Conservation (phyloP, 2,113 vertebrate genomes). For the Rhea americana region DNA sequence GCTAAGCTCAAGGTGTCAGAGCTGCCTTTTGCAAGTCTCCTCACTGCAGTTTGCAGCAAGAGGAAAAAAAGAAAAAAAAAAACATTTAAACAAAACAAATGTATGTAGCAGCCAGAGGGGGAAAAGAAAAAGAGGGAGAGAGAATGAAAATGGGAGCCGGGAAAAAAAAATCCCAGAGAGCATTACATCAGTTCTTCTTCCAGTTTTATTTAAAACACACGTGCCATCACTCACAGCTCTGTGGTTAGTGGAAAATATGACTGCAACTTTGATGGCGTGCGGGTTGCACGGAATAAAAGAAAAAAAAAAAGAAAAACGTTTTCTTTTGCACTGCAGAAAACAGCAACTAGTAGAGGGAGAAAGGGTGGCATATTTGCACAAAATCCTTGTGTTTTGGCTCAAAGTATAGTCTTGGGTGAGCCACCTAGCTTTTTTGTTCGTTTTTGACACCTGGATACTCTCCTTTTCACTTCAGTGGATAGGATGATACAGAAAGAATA, state of each 20-base stretch:
- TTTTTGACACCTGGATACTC: neutral
- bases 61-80: neutral
- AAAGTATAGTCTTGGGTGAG: neutral
- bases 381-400: conserved; percentile 17
- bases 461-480: neutral
- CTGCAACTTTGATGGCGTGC: conserved; percentile 53
- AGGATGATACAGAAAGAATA: neutral
- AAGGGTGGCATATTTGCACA: conserved; percentile 40
- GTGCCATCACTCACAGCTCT: conserved; percentile 66
- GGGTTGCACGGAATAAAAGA: conserved; percentile 33
- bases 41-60: neutral
- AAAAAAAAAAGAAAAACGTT: neutral
- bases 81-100: neutral
- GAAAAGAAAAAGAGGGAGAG: neutral
- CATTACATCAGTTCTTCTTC: conserved; percentile 69
- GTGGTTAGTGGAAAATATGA: conserved; percentile 77
- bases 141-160: neutral
- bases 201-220: conserved; percentile 71
- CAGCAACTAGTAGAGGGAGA: conserved; percentile 31
- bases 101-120: neutral
- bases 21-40: neutral
- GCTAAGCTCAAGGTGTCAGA: neutral
- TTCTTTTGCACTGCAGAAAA: conserved; percentile 43
- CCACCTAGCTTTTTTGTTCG: neutral
- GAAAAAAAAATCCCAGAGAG: conserved; percentile 11